A percentile compares a stretch with the other conserved stretches of the same genome.
Conservation (phyloP, 1,140 invertebrate species). For the Calliopsis andreniformis region DNA sequence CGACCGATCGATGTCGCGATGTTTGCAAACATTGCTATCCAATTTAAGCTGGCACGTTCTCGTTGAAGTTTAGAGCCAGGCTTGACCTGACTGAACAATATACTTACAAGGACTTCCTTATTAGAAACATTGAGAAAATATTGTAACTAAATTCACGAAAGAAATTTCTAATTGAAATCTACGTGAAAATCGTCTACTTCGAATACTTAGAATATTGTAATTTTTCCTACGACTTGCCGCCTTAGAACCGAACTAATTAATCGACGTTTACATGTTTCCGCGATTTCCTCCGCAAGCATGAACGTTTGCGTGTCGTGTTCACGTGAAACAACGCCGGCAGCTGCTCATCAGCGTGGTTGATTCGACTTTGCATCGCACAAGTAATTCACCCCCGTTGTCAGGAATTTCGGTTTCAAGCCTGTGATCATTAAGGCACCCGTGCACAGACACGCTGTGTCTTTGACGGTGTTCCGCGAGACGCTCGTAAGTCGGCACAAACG, state of each 20-base stretch:
- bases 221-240: neutral
- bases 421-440: slow-evolving; percentile 39
- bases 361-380: slow-evolving; percentile 40
- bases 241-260: neutral
- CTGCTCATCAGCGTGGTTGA: slow-evolving; percentile 44
- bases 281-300: slow-evolving; percentile 39
- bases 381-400: slow-evolving; percentile 40
- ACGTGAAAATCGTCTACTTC: no score
- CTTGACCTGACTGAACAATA: neutral
- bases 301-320: slow-evolving; percentile 34
- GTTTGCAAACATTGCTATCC: slow-evolving; percentile 17
- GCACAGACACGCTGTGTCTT: slow-evolving; percentile 12
- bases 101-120: no score
- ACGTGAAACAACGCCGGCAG: slow-evolving; percentile 27
- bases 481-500: slow-evolving; percentile 43
- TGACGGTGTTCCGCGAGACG: slow-evolving; percentile 28
- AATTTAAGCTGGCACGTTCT: slow-evolving; percentile 1
- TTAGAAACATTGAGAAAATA: no score
- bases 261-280: slow-evolving; percentile 23
- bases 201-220: no score
- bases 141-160: no score
- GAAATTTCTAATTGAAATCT: no score
- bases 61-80: neutral
- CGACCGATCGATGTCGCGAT: slow-evolving; percentile 23
- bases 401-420: slow-evolving; percentile 44